A percentile compares a stretch with the other conserved stretches of the same genome.
phyloP scores from a whole-genome alignment of 2,888 invertebrate species.

The Drosophila phalerata region DNA sequence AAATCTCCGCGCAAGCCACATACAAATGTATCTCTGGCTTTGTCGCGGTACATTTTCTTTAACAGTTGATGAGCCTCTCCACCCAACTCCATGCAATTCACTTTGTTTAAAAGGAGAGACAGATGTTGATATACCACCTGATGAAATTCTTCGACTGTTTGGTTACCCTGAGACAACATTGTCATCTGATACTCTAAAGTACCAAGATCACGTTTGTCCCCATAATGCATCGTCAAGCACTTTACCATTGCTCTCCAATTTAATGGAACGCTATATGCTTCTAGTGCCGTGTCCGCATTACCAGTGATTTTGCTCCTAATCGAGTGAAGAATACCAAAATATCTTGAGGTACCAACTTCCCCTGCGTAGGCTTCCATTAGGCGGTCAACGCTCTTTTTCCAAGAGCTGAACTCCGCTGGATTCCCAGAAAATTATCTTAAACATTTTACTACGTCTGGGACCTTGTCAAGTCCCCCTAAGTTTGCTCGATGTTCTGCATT shows the following conservation, averaged over 20 bases:
- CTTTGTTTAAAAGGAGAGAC: not conserved
- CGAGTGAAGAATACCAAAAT: not conserved
- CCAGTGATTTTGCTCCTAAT: not conserved
- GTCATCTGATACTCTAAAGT: slow-evolving; percentile 2
- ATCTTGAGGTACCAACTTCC: not conserved
- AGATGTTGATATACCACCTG: not conserved
- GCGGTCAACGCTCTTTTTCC: slow-evolving; percentile 8
- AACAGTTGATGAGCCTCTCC: slow-evolving; percentile 2
- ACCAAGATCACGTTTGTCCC: slow-evolving; percentile 4
- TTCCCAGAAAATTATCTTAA: not conserved
- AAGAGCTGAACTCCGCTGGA: not conserved
- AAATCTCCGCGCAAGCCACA: not conserved
- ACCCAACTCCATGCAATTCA: slow-evolving; percentile 5
- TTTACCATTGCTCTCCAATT: slow-evolving; percentile 8
- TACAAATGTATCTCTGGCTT: not conserved
- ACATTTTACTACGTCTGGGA: not conserved
- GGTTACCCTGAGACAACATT: not conserved
- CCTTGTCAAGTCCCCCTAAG: not conserved
- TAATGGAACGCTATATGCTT: slow-evolving; percentile 6
- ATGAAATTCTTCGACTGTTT: not conserved
- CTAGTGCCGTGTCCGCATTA: slow-evolving; percentile 4
- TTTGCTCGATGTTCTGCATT: not conserved
- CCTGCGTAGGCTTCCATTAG: slow-evolving; percentile 5
- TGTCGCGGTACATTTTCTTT: slow-evolving; percentile 2
- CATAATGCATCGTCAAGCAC: slow-evolving; percentile 2